Evolutionary conservation across 2,888 invertebrate species (phyloP), one percentile per base, ranked within the genome.

Genomic region (Dryomyza anilis): DNA sequence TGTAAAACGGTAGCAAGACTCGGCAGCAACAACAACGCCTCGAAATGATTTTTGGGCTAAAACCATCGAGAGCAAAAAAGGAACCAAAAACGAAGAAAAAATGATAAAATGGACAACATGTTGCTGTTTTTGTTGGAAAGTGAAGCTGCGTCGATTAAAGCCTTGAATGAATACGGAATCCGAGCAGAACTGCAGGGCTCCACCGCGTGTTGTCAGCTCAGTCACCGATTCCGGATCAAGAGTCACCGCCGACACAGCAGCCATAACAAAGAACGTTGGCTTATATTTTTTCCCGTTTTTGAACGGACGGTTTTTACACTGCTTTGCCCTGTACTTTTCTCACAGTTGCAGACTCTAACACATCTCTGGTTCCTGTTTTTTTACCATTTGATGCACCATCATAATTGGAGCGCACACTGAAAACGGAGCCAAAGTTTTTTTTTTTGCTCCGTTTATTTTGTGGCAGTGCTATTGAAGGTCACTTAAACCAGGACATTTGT

Each of bases 1-100:
- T 71, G 70, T 71, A 68, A 68, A 70, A 71, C 71, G 69, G 71
- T 71, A 70, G 71, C 71, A 63, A 63, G 69, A 67, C 71, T 67
- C 64, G 27, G 27, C 14, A 67, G 30, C 23, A 58, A 36, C 48
- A 27, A 55, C 56, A 48, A 56, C n/a, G 45, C 52, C 55, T 48
- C 50, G 48, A 58, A 50, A 21, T 50, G 39, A 21, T 30, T 52
- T 50, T n/a, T n/a, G n/a, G n/a, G n/a, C n/a, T n/a, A n/a, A n/a
- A 16, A 19, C 10, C 16, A 63, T 60, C 48, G 29, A 48, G 29
- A 25, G 29, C 64, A 60, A 19, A 12, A 62, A 46, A 52, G 25
- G 21, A 39, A 55, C 25, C 29, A 14, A 29, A 10, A 61, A 43
- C 58, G 14, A 59, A 19, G 29, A 52, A 33, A 30, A 46, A 46